Evolutionary conservation across 2,797 vertebrate genomes (phyloP), one percentile per base, ranked within the genome.

Genomic region (Neoniphon sammara): DNA sequence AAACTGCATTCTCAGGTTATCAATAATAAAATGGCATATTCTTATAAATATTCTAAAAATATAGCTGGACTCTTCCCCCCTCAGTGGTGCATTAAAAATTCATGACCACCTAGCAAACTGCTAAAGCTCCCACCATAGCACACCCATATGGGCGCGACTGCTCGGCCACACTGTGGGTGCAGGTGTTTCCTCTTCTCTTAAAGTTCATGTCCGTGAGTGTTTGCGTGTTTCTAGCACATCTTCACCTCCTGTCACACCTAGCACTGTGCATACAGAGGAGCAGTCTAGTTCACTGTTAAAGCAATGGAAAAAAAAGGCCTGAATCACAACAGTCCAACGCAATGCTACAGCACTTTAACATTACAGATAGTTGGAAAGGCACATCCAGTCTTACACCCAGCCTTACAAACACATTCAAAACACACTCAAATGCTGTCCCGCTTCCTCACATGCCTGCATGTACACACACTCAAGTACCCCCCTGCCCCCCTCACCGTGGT

Each of bases 21-120:
- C 91, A 94, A 95, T 94, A 93, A 94, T 94, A 89, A 92, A 94
- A 93, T 91, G 88, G 85, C 83, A 88, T 91, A 91, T 93, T 94
- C 90, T 82, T 93, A 93, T 92, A 92, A 93, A 93, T 94, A 93
- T 92, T 92, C 91, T 92, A 93, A 94, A 94, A 94, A 89, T 94
- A 94, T 88, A 88, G 88, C 88, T 62, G 86, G 89, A 91, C 89
- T 89, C 85, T 83, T 83, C n/a, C 74, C 66, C 88, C 83, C 82
- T 86, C 84, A 55, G 79, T 74, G 57, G 59, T 61, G 46, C 82
- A 89, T 94, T 83, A 93, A 93, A 92, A 18, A 91, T 94, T 92
- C 74, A 94, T 93, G 62, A 66, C 76, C 77, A 86, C 86, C 90
- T 67, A 85, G 88, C 85, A 73, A 87, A 81, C 75, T 61, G 76